Evolutionary conservation across 2,888 invertebrate genomes (phyloP), one percentile per base, ranked within the genome.

Genomic region (Smittia aterrima): DNA sequence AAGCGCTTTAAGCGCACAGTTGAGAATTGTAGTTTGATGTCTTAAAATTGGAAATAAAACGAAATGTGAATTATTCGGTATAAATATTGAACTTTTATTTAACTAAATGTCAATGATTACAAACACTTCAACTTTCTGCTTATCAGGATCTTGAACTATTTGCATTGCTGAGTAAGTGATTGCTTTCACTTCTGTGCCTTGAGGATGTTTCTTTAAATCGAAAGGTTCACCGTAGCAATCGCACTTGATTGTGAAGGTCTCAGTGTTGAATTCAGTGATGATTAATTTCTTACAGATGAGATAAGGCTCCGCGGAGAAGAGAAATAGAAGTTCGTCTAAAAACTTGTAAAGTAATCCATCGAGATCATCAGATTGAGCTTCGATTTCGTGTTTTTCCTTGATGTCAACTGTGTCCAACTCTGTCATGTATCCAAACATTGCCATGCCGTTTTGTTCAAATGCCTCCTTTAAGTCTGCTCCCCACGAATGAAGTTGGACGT

Each of bases 81-180:
- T 68, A 22, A 32, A 27, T 18, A 58, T 47, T 1, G 58, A 70
- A 27, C 20, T 16, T 27, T 62, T 62, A 62, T 38, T 40, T 40
- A 1, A 1, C 18, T 53, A 75, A 32, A 75, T 98, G 85, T 99
- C 98, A 82, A 98, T 92, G 82, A 99, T 98, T 78, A 98, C 98
- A 89, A 93, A 99, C 64, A 98, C 86, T 86, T 98, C 95, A 83
- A 88, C 89, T 79, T 88, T 86, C 77, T 88, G 88, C 78, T 88
- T 87, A 77, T 90, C 86, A 58, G 89, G 87, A 77, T 88, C 86
- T 79, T 91, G 89, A 77, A 95, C 85, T 77, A 93, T 88, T 85
- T 99, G 98, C 98, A 99, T 98, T 74, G 97, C 96, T 6, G 98
- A 98, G 84, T 99, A 99, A 2, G 99, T 99, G 77, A 99, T 99